Evolutionary conservation across 2,113 vertebrate species (phyloP).

Genomic region (Bubo blakistoni): DNA sequence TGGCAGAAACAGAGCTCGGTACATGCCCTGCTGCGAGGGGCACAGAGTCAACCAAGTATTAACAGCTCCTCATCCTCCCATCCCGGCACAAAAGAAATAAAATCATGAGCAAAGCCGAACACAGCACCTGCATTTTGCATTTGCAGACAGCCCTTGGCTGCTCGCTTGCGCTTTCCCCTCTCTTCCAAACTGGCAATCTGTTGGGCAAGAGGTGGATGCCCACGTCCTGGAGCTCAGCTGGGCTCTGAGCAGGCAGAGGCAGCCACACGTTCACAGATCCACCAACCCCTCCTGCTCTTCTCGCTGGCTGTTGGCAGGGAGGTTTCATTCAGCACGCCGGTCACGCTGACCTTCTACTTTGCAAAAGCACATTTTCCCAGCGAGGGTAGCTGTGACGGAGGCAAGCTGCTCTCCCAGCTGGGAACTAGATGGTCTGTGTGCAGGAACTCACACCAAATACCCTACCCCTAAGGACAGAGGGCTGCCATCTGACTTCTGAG

Average conservation of each 20-base stretch:
- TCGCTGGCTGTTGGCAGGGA: not conserved
- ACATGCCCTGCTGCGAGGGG: not conserved
- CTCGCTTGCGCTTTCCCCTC: rapidly evolving
- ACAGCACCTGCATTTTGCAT: not conserved
- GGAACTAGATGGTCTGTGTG: not conserved
- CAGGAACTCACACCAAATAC: not conserved
- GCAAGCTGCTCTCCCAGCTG: not conserved
- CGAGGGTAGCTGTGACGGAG: not conserved
- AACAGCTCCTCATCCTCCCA: not conserved
- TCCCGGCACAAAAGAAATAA: constrained; percentile 12
- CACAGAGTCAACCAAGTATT: not conserved
- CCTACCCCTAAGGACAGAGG: not conserved
- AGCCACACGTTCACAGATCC: not conserved
- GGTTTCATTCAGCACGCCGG: not conserved
- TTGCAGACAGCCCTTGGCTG: not conserved
- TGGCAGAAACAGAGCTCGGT: not conserved
- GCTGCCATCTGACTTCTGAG: not conserved
- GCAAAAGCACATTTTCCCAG: constrained; percentile 21
- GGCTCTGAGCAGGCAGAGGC: not conserved
- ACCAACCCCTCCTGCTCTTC: not conserved
- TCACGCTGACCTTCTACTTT: constrained; percentile 39
- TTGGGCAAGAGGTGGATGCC: not conserved
- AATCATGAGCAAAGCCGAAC: not conserved
- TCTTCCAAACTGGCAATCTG: rapidly evolving
- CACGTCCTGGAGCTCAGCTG: not conserved